These are phyloP conservation scores for Noctua fimbriata DNA, from an alignment of 2,888 invertebrate species.

Conservation along the genomic window DNA sequence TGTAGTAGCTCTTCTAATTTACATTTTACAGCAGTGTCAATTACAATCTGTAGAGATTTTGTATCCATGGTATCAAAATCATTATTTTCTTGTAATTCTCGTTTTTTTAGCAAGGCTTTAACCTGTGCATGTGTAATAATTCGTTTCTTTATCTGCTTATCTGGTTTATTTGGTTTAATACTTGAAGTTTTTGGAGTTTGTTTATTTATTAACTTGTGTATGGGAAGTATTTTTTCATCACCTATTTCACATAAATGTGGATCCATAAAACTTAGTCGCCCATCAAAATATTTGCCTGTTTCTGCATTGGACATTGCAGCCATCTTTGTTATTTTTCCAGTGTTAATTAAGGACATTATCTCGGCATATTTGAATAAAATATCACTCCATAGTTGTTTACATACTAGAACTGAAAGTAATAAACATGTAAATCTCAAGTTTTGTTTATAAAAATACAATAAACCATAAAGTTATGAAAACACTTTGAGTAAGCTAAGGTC, in stretches of 20 bases:
- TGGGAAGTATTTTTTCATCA: slow-evolving; percentile 6
- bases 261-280: slow-evolving; percentile 34
- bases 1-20: slow-evolving; percentile 26
- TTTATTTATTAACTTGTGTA: slow-evolving; percentile 28
- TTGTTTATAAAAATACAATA: slow-evolving; percentile 1
- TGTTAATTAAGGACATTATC: slow-evolving; percentile 25
- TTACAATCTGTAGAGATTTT: background rate
- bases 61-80: background rate
- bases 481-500: background rate
- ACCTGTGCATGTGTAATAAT: slow-evolving; percentile 33
- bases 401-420: slow-evolving; percentile 21
- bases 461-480: background rate
- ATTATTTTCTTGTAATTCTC: background rate
- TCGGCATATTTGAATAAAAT: slow-evolving; percentile 31
- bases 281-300: slow-evolving; percentile 29
- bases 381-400: slow-evolving; percentile 7
- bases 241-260: slow-evolving; percentile 14
- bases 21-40: slow-evolving; percentile 11
- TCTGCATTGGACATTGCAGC: slow-evolving; percentile 1
- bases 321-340: slow-evolving; percentile 18
- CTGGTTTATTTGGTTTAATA: background rate
- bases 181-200: rapidly evolving
- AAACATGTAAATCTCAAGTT: background rate
- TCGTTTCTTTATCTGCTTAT: background rate
- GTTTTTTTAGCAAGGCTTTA: slow-evolving; percentile 5